Base-by-base conservation (phyloP, 92 coral and sea anemone genomes). In the Phenganax subtilis region DNA sequence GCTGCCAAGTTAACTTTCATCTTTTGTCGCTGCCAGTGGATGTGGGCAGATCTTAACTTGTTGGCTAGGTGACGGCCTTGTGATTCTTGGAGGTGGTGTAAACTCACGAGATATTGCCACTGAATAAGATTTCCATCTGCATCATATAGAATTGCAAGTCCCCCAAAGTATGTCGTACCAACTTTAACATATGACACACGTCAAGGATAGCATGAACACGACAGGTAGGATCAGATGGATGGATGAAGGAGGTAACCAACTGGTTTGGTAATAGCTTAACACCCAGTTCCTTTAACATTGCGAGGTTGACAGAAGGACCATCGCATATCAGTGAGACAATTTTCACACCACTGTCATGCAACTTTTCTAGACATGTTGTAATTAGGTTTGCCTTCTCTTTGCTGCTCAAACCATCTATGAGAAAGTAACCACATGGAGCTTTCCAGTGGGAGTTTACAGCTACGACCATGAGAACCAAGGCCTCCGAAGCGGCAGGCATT, bases 401-500 rank as follows among this genome's bases (percentile, higher is more conserved):
- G 10, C 80, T 57, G 12, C 29, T 60, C 51, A 82, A 15, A 37
- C 85, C 61, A 57, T 82, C 79, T 52, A 73, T 68, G n/a, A 82
- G 51, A 60, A 82, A 82, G 30, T 73, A 57, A 16, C 80, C 80
- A 71, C 52, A 51, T 70, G 85, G 85, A 3, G 72, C 80, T 73
- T 72, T 57, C 72, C 81, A 61, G 53, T 55, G 71, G 53, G 66
- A 55, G 30, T 37, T 60, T 9, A 79, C 54, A 0, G 83, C 59
- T 10, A 79, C 83, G 9, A 72, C 83, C 73, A 79, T 79, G 54
- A 60, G 8, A n/a, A 79, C 83, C 28, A 79, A 72, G 0, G 74
- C 82, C 44, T 78, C 82, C 0, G 74, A 58, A 47, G 84, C 84
- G 12, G 30, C 84, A 29, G 76, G 84, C 76, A 80, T 37, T 8